Conservation (phyloP, 2,113 vertebrate species). For the Tringa solitaria region DNA sequence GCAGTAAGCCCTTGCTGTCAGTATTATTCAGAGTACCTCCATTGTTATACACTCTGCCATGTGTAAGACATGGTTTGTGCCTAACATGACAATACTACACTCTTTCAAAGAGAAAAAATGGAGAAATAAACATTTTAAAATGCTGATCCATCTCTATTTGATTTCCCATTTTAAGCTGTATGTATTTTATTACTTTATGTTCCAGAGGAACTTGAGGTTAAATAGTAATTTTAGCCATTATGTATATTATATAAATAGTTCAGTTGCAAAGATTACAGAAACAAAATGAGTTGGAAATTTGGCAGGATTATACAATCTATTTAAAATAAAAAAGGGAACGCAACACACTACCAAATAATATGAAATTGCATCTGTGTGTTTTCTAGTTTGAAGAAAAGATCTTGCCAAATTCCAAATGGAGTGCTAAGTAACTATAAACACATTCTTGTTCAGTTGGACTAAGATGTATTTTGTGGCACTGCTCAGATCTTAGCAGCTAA, state of each 20-base stretch:
- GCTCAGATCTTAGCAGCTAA: not conserved
- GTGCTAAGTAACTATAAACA: slow-evolving; percentile 19
- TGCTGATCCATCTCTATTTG: not conserved
- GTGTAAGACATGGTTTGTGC: not conserved
- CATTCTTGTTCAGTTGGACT: not conserved
- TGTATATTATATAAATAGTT: slow-evolving; percentile 6
- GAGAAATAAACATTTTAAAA: not conserved
- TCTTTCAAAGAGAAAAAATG: not conserved
- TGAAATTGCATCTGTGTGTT: slow-evolving; percentile 24
- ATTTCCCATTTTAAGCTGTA: not conserved
- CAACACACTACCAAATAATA: slow-evolving; percentile 2
- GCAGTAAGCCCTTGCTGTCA: not conserved
- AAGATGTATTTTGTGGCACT: not conserved
- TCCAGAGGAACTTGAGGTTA: not conserved
- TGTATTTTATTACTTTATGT: not conserved
- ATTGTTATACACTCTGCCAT: not conserved
- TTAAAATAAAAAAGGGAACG: slow-evolving; percentile 39
- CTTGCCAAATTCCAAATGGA: not conserved
- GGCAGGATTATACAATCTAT: not conserved
- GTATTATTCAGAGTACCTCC: not conserved
- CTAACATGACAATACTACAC: not conserved
- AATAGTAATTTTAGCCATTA: slow-evolving; percentile 19
- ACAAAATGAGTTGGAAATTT: slow-evolving; percentile 9
- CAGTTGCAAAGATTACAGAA: not conserved
- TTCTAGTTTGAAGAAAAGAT: not conserved